Evolutionary conservation across 2,888 invertebrate species (phyloP), one percentile per base, ranked within the genome.

Genomic region (Acanthococcus lagerstroemiae): DNA sequence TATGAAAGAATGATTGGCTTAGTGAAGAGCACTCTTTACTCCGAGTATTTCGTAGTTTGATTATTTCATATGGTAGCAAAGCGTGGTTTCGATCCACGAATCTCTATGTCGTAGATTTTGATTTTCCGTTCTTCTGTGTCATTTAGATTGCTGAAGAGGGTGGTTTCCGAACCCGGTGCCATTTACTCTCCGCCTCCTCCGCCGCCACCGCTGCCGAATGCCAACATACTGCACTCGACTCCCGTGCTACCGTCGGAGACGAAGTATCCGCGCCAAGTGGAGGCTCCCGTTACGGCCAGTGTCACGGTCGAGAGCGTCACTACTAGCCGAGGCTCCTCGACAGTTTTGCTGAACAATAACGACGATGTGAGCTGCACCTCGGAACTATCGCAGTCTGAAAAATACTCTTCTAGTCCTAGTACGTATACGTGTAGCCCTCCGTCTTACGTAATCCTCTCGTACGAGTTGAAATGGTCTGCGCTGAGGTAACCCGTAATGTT

Each of bases 151-250:
- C 73, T 82, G 69, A 83, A 83, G 72, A 76, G 82, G 55, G 81
- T 81, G 52, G 80, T 80, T n/a, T 82, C 82, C 3, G 81, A 80
- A 52, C 82, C 82, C 2, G 78, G 76, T 15, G 77, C 78, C 70
- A 76, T 77, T 65, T 76, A 74, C 75, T 58, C 80, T 73, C 71
- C 86, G 0, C 85, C 86, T 0, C 87, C 86, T 0, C 87, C 87
- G 0, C 87, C 87, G 0, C 87, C 87, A 0, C 83, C 86, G 17
- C 84, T 85, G 0, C 66, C 52, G 15, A 26, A 46, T 58, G 25
- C 24, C 17, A 57, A 57, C 24, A 44, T 46, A 27, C 27, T 17
- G 24, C 15, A 24, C 19, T 6, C 26, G 27, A 30, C 52, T 15
- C 19, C 22, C 12, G 21, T 17, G 22, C 12, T n/a, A 1, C 15